These are phyloP conservation scores for Cyanoliseus patagonus DNA, from an alignment of 2,113 vertebrate genomes.

Conservation along the genomic window DNA sequence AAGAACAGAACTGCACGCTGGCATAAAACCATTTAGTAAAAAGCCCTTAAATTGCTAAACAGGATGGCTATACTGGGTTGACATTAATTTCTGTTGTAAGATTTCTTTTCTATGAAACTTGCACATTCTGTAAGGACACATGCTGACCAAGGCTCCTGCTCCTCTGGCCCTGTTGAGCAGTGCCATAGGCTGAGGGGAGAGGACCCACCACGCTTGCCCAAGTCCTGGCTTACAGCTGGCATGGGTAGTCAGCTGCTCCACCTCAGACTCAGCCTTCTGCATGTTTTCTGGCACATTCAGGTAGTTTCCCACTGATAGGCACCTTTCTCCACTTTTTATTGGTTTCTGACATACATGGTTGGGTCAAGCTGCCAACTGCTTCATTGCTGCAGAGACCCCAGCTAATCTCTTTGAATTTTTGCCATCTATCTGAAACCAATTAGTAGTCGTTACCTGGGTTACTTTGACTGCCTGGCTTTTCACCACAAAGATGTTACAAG, in stretches of 20 bases:
- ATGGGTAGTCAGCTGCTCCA: not conserved
- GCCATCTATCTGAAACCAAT: not conserved
- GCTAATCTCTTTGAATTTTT: not conserved
- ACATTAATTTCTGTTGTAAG: not conserved
- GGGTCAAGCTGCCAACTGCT: not conserved
- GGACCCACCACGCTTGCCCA: rapidly evolving
- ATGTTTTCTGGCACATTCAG: not conserved
- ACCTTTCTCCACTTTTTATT: not conserved
- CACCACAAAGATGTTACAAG: not conserved
- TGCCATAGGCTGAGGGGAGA: not conserved
- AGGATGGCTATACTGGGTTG: not conserved
- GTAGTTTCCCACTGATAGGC: not conserved
- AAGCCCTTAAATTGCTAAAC: not conserved
- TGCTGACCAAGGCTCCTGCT: not conserved
- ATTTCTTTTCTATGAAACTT: not conserved
- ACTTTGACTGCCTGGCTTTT: not conserved
- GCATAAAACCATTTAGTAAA: not conserved
- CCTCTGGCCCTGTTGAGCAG: not conserved
- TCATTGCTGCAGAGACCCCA: not conserved
- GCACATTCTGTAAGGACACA: not conserved
- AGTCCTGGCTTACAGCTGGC: not conserved
- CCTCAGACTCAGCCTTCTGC: not conserved
- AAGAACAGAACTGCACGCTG: not conserved
- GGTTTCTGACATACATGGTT: not conserved
- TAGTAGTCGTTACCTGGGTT: not conserved